Evolutionary conservation across 2,113 vertebrate genomes (phyloP), one percentile per base, ranked within the genome.

Genomic region (Tachysurus fulvidraco): DNA sequence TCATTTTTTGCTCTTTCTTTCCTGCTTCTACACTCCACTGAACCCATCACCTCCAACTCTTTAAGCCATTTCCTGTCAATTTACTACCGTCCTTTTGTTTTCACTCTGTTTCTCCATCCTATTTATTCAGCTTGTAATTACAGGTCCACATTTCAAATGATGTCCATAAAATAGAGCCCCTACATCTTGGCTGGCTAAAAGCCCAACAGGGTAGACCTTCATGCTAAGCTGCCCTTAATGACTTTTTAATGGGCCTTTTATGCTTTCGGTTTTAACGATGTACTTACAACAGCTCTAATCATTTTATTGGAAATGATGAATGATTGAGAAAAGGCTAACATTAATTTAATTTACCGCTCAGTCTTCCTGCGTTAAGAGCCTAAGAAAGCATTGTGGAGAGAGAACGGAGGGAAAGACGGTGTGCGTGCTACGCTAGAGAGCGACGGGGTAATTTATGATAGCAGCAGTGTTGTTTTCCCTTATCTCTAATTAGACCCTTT

Each of bases 201-300:
- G 73, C 84, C 85, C 84, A 84, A 76, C 88, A 85, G 86, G 77
- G 76, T 81, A 90, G 89, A 89, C 90, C 90, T 91, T 91, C 90
- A 89, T 88, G 89, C 88, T 67, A 85, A 85, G 88, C 50, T 92
- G 88, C 83, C 86, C 86, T 91, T 92, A 90, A 92, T 92, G 89
- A 89, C 91, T 91, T 91, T 92, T 92, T 90, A 91, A 90, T 91
- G 84, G 86, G 86, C 83, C 86, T 89, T 89, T 90, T 90, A 90
- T 90, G 86, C 86, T 90, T 84, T 91, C 62, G 30, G 82, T 91
- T 91, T 92, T 92, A 92, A 92, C 87, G 85, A 90, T 74, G 88
- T 89, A 92, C 87, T 90, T 90, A 91, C 91, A 91, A 91, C 88
- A 84, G 88, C 81, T 89, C 83, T 88, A 92, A 88, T 92, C 90